Evolutionary conservation across 2,113 vertebrate genomes (phyloP).

Genomic region (Lepisosteus oculatus): DNA sequence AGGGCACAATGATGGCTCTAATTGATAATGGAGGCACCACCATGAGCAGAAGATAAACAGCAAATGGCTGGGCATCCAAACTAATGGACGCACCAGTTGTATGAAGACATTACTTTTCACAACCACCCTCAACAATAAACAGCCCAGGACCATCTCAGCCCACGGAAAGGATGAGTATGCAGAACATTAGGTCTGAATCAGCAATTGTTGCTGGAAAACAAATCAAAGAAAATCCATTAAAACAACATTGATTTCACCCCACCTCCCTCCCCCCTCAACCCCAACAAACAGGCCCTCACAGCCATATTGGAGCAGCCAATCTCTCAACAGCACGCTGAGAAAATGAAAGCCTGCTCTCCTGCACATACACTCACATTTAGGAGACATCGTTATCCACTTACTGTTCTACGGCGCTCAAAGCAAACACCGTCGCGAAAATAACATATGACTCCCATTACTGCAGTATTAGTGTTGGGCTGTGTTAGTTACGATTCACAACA

Average conservation of each 20-base stretch:
- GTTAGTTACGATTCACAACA: too few species aligned
- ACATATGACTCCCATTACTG: constrained; percentile 16
- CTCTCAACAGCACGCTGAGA: constrained; percentile 17
- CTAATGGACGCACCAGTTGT: too few species aligned
- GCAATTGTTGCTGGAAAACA: background rate
- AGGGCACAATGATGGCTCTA: too few species aligned
- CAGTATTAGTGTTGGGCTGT: background rate
- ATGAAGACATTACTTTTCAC: too few species aligned
- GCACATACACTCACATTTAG: constrained; percentile 11
- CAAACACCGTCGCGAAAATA: constrained; percentile 1
- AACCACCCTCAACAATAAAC: too few species aligned
- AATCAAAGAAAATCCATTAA: background rate
- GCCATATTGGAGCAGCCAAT: constrained; percentile 34
- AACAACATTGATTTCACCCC: background rate
- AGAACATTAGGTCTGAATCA: too few species aligned
- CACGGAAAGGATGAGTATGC: too few species aligned
- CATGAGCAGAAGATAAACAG: too few species aligned
- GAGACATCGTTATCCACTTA: constrained; percentile 16
- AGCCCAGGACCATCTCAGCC: too few species aligned
- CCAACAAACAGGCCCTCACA: constrained; percentile 14
- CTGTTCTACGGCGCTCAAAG: background rate
- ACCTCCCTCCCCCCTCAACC: background rate
- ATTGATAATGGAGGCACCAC: too few species aligned
- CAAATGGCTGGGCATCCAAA: too few species aligned
- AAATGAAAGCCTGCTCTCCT: constrained; percentile 23